Evolutionary conservation across 2,888 invertebrate genomes (phyloP).

Genomic region (Caradrina clavipalpis): DNA sequence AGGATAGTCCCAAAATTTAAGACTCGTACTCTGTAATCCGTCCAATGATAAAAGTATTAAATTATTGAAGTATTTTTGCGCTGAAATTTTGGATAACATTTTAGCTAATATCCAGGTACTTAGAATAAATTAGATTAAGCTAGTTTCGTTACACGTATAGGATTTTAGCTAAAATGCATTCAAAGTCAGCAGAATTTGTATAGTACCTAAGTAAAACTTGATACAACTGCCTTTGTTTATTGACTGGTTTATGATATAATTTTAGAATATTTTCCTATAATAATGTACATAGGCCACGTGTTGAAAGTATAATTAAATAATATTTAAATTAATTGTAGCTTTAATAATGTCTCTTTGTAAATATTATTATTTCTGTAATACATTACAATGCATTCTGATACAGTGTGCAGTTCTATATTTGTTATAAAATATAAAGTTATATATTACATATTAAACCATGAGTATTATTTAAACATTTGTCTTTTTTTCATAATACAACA

Average conservation of each 20-base stretch:
- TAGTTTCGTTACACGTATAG: conserved; percentile 54
- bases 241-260: conserved; percentile 78
- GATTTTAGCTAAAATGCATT: conserved; percentile 62
- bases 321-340: conserved; percentile 84
- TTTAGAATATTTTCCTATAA: conserved; percentile 71
- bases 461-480: conserved; percentile 66
- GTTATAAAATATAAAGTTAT: conserved; percentile 90
- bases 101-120: conserved; percentile 57
- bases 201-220: conserved; percentile 66
- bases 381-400: conserved; percentile 78
- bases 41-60: conserved; percentile 67
- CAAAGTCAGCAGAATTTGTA: conserved; percentile 54
- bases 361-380: conserved; percentile 82
- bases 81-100: conserved; percentile 47
- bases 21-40: conserved; percentile 67
- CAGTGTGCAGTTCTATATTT: conserved; percentile 88
- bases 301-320: conserved; percentile 70
- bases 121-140: conserved; percentile 53
- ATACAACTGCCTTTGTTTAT: conserved; percentile 84
- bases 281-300: conserved; percentile 65
- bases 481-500: conserved; percentile 40
- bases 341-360: conserved; percentile 82
- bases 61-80: conserved; percentile 62
- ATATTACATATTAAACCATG: conserved; percentile 72
- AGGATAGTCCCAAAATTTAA: conserved; percentile 59